Evolutionary conservation across 2,113 vertebrate species (phyloP), one percentile per base, ranked within the genome.

Genomic region (Thunnus thynnus): DNA sequence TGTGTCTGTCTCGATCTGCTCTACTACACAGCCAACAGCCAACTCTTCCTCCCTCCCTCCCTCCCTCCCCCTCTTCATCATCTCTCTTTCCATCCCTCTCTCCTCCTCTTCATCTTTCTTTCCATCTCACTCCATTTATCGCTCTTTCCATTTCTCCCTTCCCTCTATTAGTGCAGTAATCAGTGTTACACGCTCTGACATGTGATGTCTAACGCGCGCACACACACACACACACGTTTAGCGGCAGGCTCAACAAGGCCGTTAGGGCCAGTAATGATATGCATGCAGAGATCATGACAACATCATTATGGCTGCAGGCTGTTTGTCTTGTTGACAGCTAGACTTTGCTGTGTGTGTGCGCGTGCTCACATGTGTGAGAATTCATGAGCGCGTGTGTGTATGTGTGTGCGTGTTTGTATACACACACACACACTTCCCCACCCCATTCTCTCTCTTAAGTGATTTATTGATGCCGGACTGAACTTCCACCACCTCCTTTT

Each of bases 401-500:
- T 76, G 50, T 54, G 62, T 55, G 17, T n/a, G 30, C 17, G 55
- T 17, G 3, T 50, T 25, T 54, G 18, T 20, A 25, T 63, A 63
- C 13, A 17, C 61, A 67, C 32, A 65, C 44, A 18, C 25, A 46
- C 44, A 27, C 18, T 52, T 30, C 76, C 55, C 72, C 86, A 83
- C 47, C 66, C 83, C 60, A 82, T 82, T 86, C 79, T 74, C 88
- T 65, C 85, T 89, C 84, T 88, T 88, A 94, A 93, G 90, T 94
- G 92, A 93, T 93, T 94, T 95, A 94, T 93, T 94, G 89, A 92
- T 87, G 88, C 89, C 65, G 90, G 82, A 86, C 89, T 93, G 86
- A 92, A 92, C 90, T 88, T 89, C 91, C 87, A 79, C 91, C 88
- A 82, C 80, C 78, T 84, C 84, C 80, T 85, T 88, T 87, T 85